Conservation (phyloP, 2,888 invertebrate species). For the Gisinianus flammeolus region DNA sequence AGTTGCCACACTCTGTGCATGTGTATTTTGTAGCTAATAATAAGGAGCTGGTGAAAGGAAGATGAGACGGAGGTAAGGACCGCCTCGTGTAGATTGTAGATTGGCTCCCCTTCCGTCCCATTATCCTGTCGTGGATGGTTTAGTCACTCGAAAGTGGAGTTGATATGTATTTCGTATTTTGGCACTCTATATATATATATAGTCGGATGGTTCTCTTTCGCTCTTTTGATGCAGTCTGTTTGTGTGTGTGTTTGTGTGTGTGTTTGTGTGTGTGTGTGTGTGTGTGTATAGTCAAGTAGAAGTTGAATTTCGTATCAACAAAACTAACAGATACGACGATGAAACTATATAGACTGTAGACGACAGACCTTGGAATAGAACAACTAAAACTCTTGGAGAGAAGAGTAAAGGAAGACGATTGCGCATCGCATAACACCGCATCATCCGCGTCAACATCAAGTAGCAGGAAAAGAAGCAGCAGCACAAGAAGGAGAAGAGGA, state of each 20-base stretch:
- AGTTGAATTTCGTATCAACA: no score
- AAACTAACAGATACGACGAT: no score
- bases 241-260: no score
- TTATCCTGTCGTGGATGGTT: slow-evolving; percentile 26
- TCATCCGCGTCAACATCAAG: slow-evolving; percentile 32
- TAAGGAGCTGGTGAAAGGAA: slow-evolving; percentile 32
- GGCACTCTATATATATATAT: slow-evolving; percentile 15
- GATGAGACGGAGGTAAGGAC: slow-evolving; percentile 31
- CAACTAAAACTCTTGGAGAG: no score
- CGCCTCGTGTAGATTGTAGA: slow-evolving; percentile 32
- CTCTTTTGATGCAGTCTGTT: no score
- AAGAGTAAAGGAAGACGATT: slow-evolving; percentile 22
- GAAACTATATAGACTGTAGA: no score
- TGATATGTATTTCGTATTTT: slow-evolving; percentile 14
- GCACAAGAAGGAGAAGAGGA: background rate
- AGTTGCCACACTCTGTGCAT: background rate
- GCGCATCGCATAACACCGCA: slow-evolving; percentile 32
- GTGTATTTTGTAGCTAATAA: slow-evolving; percentile 30
- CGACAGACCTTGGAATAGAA: no score
- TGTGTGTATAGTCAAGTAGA: no score
- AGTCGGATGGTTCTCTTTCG: background rate
- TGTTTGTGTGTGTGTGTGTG: no score
- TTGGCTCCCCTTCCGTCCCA: slow-evolving; percentile 32
- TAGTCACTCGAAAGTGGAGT: slow-evolving; percentile 30
- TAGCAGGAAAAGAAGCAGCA: slow-evolving; percentile 1